Evolutionary conservation across 2,113 vertebrate species (phyloP).

Genomic region (Coptodon bakossiorum): DNA sequence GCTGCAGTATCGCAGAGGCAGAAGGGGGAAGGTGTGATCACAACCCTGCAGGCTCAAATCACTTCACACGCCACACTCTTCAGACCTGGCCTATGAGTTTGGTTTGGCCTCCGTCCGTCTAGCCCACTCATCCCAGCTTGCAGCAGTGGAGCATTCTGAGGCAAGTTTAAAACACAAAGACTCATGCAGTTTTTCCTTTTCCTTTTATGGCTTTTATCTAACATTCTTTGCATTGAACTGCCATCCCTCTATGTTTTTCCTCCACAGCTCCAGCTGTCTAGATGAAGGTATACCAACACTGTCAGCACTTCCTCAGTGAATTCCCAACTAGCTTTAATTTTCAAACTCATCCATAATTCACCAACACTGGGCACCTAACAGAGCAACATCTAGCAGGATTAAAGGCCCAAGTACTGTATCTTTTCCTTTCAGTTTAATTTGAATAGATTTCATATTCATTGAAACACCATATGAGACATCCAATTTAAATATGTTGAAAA

Average conservation of each 20-base stretch:
- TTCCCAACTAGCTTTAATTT: slow-evolving; percentile 52
- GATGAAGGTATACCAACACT: slow-evolving; percentile 54
- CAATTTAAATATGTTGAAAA: slow-evolving; percentile 28
- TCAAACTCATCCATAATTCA: slow-evolving; percentile 67
- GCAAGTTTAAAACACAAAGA: background rate
- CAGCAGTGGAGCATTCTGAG: background rate
- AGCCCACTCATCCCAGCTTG: slow-evolving; percentile 22
- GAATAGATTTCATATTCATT: slow-evolving; percentile 40
- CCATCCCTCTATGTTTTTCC: background rate
- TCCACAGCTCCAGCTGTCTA: background rate
- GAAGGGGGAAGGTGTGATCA: slow-evolving; percentile 39
- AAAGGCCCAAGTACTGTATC: slow-evolving; percentile 30
- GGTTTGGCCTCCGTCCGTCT: background rate
- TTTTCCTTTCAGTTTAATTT: slow-evolving; percentile 34
- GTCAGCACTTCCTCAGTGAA: slow-evolving; percentile 60
- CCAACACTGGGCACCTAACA: slow-evolving; percentile 43
- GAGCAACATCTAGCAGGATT: slow-evolving; percentile 38
- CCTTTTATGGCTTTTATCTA: background rate
- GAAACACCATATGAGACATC: slow-evolving; percentile 15
- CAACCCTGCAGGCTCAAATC: slow-evolving; percentile 18
- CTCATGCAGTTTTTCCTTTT: background rate
- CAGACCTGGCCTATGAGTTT: slow-evolving; percentile 1
- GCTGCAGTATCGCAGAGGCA: slow-evolving; percentile 22
- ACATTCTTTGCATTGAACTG: slow-evolving; percentile 17
- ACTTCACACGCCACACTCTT: background rate